Conservation (phyloP, 1,140 invertebrate species). For the Chymomyza costata region DNA sequence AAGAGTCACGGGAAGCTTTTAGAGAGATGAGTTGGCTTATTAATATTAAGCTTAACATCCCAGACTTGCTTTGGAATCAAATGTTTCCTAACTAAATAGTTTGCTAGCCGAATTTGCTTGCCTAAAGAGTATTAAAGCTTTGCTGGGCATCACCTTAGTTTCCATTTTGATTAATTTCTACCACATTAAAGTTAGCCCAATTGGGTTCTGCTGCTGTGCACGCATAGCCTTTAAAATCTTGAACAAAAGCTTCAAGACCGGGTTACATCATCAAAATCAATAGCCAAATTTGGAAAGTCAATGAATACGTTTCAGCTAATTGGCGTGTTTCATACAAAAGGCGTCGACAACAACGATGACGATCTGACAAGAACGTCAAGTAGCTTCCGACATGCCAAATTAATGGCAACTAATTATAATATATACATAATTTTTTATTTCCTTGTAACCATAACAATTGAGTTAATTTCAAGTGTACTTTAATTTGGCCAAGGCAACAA, state of each 20-base stretch:
- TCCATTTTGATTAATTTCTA: constrained; percentile 26
- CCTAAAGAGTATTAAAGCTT: no score
- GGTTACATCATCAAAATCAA: constrained; percentile 51
- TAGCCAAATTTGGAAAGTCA: constrained; percentile 40
- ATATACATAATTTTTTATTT: constrained; percentile 22
- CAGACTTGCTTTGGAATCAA: no score
- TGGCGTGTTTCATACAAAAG: constrained; percentile 8
- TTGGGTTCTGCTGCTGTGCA: constrained; percentile 17
- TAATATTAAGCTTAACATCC: no score
- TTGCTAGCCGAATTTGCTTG: no score
- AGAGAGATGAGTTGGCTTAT: no score
- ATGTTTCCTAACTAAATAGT: no score
- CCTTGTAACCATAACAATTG: constrained; percentile 7
- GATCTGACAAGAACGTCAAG: no score
- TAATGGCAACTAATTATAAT: no score
- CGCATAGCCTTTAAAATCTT: constrained; percentile 48
- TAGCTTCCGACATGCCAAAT: no score
- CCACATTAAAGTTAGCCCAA: no score
- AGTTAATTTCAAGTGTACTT: background rate
- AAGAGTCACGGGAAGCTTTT: no score
- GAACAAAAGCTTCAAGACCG: constrained; percentile 14
- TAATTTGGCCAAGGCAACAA: background rate
- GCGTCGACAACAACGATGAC: no score
- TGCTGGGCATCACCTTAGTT: constrained; percentile 21
- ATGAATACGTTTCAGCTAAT: constrained; percentile 47